phyloP scores from a whole-genome alignment of 2,797 vertebrate genomes.

The Brachyalestes nurse region DNA sequence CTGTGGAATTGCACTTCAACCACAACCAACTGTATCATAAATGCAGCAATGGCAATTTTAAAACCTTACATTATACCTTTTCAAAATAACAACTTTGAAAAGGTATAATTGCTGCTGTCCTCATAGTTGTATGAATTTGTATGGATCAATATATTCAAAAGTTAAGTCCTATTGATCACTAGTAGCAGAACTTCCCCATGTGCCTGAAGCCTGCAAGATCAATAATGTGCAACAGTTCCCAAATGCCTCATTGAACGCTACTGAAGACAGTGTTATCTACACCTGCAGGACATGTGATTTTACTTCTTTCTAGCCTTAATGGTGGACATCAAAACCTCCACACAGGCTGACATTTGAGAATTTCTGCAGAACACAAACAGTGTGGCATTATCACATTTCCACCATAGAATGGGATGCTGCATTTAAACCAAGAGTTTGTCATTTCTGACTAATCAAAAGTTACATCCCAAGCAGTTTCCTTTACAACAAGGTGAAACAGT shows the following conservation, averaged over 20 bases:
- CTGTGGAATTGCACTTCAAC: too few relatives aligned
- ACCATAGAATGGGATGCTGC: background rate
- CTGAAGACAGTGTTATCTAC: background rate
- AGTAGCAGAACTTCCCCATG: background rate
- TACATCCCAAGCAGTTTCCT: background rate
- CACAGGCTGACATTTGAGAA: background rate
- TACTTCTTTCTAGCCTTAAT: background rate
- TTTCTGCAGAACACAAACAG: background rate
- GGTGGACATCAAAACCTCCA: background rate
- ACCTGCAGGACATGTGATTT: background rate
- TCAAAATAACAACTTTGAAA: too few relatives aligned
- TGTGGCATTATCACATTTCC: background rate
- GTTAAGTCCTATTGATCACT: background rate
- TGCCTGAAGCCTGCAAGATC: background rate
- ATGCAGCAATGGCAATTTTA: too few relatives aligned
- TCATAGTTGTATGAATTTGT: too few relatives aligned
- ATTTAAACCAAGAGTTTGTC: too few relatives aligned
- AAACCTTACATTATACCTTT: too few relatives aligned
- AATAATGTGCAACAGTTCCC: background rate
- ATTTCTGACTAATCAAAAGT: background rate
- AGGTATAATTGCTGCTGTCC: too few relatives aligned
- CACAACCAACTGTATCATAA: too few relatives aligned
- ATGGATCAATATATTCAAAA: background rate
- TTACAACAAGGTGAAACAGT: too few relatives aligned
- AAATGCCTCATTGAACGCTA: background rate